Conservation (phyloP, 2,113 vertebrate species). For the Cardinalis cardinalis region DNA sequence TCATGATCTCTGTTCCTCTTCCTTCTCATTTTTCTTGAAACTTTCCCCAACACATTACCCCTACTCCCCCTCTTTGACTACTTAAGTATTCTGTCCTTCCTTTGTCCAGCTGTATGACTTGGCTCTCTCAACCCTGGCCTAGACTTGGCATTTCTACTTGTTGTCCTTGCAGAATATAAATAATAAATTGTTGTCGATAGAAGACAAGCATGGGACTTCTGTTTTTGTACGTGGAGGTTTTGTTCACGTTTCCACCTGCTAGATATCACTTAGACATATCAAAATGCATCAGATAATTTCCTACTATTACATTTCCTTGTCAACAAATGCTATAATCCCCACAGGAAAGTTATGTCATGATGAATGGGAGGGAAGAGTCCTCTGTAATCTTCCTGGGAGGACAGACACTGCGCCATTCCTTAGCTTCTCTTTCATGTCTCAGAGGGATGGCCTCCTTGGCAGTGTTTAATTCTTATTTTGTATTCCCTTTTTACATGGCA, state of each 20-base stretch:
- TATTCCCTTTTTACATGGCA: not conserved
- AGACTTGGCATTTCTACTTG: not conserved
- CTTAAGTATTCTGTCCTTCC: not conserved
- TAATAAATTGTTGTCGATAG: not conserved
- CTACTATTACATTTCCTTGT: slow-evolving; percentile 31
- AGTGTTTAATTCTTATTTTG: not conserved
- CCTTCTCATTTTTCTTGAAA: not conserved
- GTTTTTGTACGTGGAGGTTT: not conserved
- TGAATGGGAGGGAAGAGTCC: not conserved
- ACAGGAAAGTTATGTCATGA: not conserved
- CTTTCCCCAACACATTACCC: not conserved
- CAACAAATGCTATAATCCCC: slow-evolving; percentile 18
- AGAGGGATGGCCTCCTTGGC: not conserved
- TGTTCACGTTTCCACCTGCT: not conserved
- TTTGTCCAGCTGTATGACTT: not conserved
- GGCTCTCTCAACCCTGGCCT: not conserved
- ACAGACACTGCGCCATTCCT: not conserved
- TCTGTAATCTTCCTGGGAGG: not conserved
- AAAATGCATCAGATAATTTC: slow-evolving; percentile 46
- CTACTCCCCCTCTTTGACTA: not conserved
- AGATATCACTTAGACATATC: not conserved
- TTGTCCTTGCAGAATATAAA: not conserved
- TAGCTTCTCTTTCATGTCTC: not conserved
- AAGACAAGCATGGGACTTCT: not conserved
- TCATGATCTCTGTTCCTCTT: not conserved